These are phyloP conservation scores for Myotis planiceps DNA, from an alignment of 2,797 vertebrate genomes.

Conservation along the genomic window DNA sequence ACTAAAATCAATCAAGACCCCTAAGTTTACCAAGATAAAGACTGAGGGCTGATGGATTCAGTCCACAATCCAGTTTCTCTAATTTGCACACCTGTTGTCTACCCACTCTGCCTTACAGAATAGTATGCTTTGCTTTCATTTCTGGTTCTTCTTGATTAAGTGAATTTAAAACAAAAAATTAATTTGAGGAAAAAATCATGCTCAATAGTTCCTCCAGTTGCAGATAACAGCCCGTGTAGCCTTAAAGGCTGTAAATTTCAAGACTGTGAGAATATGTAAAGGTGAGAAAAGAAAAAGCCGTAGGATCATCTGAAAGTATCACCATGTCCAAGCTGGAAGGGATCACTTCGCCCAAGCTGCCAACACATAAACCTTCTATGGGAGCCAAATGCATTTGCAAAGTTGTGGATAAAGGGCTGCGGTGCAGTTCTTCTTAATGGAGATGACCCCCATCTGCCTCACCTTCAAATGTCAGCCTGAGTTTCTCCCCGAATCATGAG, in stretches of 20 bases:
- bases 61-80: not conserved
- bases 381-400: not conserved
- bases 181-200: not conserved
- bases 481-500: not conserved
- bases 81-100: not conserved
- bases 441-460: slow-evolving; percentile 46
- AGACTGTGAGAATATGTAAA: not conserved
- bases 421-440: slow-evolving; percentile 2
- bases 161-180: not conserved
- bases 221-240: not conserved
- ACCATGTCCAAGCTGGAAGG: not conserved
- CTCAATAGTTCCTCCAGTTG: not conserved
- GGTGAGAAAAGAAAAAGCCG: not conserved
- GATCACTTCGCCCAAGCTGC: not conserved
- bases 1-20: slow-evolving; percentile 46
- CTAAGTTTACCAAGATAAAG: not conserved
- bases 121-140: not conserved
- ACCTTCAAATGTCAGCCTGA: slow-evolving; percentile 6
- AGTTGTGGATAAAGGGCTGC: not conserved
- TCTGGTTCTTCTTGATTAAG: not conserved
- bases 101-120: not conserved
- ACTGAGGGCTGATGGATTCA: not conserved
- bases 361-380: not conserved
- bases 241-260: not conserved
- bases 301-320: not conserved